A percentile compares a stretch with the other conserved stretches of the same genome.
Conservation (phyloP, 2,797 vertebrate genomes). For the Pangasius mekongensis region DNA sequence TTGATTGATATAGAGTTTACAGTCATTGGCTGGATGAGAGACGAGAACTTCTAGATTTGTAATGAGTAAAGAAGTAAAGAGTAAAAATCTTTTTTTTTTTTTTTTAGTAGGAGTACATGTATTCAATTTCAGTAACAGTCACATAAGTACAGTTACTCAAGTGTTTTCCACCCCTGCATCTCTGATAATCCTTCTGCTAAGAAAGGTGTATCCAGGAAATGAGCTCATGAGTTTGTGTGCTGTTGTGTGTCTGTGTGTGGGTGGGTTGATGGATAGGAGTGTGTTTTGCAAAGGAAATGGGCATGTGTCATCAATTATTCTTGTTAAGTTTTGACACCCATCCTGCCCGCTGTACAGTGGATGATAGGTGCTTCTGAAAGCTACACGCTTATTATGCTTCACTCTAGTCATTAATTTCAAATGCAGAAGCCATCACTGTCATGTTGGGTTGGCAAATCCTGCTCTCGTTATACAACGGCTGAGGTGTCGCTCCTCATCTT, state of each 20-base stretch:
- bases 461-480: not conserved
- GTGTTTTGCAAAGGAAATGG: slow-evolving; percentile 36
- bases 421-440: not conserved
- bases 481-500: slow-evolving; percentile 17
- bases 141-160: not conserved
- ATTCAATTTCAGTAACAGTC: not conserved
- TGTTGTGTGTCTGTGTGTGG: slow-evolving; percentile 6
- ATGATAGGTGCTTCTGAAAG: not conserved
- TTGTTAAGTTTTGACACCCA: slow-evolving; percentile 5
- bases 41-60: not conserved
- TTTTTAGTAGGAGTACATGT: not conserved
- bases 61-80: not conserved
- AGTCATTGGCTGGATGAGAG: not conserved
- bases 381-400: not conserved
- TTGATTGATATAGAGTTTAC: not conserved
- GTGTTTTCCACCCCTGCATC: not conserved
- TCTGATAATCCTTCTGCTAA: not conserved
- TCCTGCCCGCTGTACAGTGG: slow-evolving; percentile 11
- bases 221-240: slow-evolving; percentile 13
- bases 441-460: not conserved
- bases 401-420: not conserved
- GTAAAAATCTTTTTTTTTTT: too few species aligned
- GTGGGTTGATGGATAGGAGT: not conserved
- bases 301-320: slow-evolving; percentile 30
- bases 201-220: slow-evolving; percentile 28